Conservation (phyloP, 2,888 invertebrate genomes). For the Eremobia ochroleuca region DNA sequence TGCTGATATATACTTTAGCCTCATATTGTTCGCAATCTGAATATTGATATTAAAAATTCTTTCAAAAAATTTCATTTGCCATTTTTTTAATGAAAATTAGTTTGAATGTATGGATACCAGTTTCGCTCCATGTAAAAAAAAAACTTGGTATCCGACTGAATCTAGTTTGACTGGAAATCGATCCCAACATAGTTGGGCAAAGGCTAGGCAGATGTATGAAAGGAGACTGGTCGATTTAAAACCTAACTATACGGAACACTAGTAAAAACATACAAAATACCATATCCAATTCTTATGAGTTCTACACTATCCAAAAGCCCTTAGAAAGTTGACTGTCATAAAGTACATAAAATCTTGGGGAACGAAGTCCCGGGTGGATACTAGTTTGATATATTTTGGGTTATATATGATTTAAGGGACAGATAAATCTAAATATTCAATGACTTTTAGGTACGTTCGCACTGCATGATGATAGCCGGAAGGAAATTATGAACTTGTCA, state of each 20-base stretch:
- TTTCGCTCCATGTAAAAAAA: neutral
- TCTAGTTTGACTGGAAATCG: neutral
- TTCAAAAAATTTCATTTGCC: neutral
- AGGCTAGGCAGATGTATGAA: neutral
- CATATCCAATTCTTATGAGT: constrained; percentile 5
- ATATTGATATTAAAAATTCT: constrained; percentile 21
- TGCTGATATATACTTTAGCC: constrained; percentile 38
- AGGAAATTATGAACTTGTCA: neutral
- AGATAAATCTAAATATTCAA: constrained; percentile 54
- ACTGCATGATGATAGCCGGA: neutral
- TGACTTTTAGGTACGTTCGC: constrained; percentile 7
- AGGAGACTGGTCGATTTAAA: neutral
- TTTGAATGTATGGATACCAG: neutral
- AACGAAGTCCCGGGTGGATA: constrained; percentile 59
- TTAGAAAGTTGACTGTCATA: constrained; percentile 27
- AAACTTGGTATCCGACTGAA: neutral
- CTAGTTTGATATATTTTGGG: constrained; percentile 65
- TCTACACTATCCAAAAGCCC: constrained; percentile 20
- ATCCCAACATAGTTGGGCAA: too few relatives aligned
- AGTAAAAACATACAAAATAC: neutral
- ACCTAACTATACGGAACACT: neutral
- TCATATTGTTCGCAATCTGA: constrained; percentile 33
- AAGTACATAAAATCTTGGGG: constrained; percentile 61
- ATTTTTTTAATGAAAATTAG: neutral
- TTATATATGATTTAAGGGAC: constrained; percentile 61